Evolutionary conservation across 2,888 invertebrate species (phyloP).

Genomic region (Gortyna flavago): DNA sequence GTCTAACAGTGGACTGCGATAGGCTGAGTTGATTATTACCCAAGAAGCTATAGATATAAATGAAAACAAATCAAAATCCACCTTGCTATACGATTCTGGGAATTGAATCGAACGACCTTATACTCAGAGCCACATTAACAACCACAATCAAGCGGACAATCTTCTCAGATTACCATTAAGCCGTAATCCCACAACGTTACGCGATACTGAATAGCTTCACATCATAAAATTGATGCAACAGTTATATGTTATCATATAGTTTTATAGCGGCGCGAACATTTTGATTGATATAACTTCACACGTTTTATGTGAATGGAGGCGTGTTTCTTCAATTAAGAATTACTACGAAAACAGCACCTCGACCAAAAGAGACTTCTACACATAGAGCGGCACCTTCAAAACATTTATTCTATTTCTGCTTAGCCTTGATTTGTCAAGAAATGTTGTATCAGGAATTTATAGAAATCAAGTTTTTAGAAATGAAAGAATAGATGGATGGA

Average conservation of each 20-base stretch:
- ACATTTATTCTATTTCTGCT: neutral
- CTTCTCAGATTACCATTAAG: constrained; percentile 33
- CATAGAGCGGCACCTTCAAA: neutral
- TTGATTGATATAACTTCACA: constrained; percentile 48
- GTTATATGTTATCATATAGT: constrained; percentile 30
- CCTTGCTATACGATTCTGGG: neutral
- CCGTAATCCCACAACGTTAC: constrained; percentile 38
- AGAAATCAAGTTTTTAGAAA: neutral
- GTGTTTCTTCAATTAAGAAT: constrained; percentile 26
- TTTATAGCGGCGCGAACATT: constrained; percentile 42
- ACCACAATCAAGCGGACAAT: constrained; percentile 36
- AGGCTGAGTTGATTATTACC: neutral
- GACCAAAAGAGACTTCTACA: neutral
- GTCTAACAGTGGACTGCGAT: neutral
- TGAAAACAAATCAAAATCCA: constrained; percentile 10
- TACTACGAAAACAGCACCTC: constrained; percentile 18
- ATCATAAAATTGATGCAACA: constrained; percentile 51
- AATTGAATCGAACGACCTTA: constrained; percentile 10
- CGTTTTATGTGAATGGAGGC: constrained; percentile 24
- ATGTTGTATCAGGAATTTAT: neutral
- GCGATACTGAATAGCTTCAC: constrained; percentile 46
- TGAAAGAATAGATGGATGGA: neutral
- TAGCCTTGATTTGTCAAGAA: neutral
- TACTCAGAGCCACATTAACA: constrained; percentile 6
- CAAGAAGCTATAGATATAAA: neutral